Conservation (phyloP, 2,888 invertebrate species). For the Barypeithes pellucidus region DNA sequence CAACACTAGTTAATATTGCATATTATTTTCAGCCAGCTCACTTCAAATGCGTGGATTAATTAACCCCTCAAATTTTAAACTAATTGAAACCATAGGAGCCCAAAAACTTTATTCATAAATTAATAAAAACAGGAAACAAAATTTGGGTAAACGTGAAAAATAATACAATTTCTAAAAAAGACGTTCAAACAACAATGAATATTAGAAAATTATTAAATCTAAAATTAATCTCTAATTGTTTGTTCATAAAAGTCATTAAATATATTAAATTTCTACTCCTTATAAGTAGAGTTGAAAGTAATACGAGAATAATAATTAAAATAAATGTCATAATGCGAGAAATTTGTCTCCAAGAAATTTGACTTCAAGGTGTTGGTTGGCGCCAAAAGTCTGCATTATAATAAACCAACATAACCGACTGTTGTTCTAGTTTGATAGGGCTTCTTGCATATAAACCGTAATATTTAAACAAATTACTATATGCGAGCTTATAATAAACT, state of each 20-base stretch:
- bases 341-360: conserved; percentile 49
- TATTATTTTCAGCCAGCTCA: no score
- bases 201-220: neutral
- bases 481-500: conserved; percentile 43
- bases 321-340: conserved; percentile 46
- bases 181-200: no score
- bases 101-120: no score
- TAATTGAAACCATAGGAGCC: no score
- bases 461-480: conserved; percentile 49
- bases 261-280: conserved; percentile 10
- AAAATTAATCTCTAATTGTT: neutral
- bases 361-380: conserved; percentile 52
- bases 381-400: conserved; percentile 44
- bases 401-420: conserved; percentile 47
- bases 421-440: conserved; percentile 42
- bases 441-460: conserved; percentile 44
- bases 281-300: conserved; percentile 39
- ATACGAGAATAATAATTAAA: conserved; percentile 32
- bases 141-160: no score
- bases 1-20: no score
- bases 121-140: no score
- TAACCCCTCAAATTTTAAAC: no score
- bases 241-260: neutral
- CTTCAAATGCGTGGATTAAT: no score
- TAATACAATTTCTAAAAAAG: no score